phyloP scores from a whole-genome alignment of 2,797 vertebrate species.

The Pygocentrus nattereri region DNA sequence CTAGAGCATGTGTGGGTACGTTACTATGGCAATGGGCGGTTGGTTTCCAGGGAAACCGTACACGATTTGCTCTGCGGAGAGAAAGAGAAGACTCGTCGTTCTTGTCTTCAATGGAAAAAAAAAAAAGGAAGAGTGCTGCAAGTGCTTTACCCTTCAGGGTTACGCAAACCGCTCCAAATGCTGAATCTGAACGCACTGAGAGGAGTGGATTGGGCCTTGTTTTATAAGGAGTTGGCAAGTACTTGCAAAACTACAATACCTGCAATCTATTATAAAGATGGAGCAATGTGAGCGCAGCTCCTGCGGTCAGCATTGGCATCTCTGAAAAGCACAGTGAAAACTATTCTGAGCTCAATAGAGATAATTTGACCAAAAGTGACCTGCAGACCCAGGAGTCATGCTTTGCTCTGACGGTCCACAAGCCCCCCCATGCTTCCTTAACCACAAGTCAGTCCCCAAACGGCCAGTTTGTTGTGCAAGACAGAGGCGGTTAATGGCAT shows the following conservation, averaged over 20 bases:
- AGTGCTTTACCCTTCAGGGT: slow-evolving; percentile 11
- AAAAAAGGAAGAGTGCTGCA: background rate
- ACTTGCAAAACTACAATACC: background rate
- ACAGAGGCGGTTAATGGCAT: slow-evolving; percentile 19
- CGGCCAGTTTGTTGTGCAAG: slow-evolving; percentile 13
- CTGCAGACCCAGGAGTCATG: background rate
- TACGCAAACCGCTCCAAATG: slow-evolving; percentile 15
- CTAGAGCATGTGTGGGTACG: slow-evolving; percentile 58
- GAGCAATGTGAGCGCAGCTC: background rate
- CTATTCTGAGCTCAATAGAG: background rate
- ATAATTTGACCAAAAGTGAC: no score
- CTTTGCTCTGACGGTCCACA: background rate
- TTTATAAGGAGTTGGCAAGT: background rate
- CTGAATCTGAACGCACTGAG: background rate
- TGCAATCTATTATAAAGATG: background rate
- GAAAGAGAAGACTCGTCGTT: slow-evolving; percentile 24
- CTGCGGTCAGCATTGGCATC: background rate
- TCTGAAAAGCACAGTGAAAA: background rate
- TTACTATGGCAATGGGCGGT: slow-evolving; percentile 68
- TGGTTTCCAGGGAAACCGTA: slow-evolving; percentile 79
- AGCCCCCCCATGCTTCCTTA: slow-evolving; percentile 1
- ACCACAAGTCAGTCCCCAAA: slow-evolving; percentile 27
- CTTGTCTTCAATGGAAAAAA: background rate
- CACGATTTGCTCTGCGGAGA: slow-evolving; percentile 18
- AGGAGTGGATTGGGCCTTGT: background rate